Conservation (phyloP, 2,888 invertebrate genomes). For the Catocala sponsa region DNA sequence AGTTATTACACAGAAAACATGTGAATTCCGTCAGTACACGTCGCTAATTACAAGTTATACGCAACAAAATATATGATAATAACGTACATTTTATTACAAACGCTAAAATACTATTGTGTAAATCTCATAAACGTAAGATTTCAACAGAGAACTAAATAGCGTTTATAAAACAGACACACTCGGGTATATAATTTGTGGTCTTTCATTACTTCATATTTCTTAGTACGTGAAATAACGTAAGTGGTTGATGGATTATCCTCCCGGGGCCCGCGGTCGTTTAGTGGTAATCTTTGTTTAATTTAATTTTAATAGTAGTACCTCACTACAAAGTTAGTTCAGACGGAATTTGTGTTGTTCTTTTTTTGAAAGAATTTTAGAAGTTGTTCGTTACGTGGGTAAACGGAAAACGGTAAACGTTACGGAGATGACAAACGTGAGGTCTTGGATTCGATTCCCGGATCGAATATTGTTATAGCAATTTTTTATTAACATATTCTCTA, state of each 20-base stretch:
- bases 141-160: slow-evolving; percentile 51
- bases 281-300: slow-evolving; percentile 79
- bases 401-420: too few species aligned
- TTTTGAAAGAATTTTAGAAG: not conserved
- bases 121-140: slow-evolving; percentile 51
- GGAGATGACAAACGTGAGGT: too few species aligned
- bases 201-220: slow-evolving; percentile 79
- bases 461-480: too few species aligned
- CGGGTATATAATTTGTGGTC: slow-evolving; percentile 63
- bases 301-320: slow-evolving; percentile 77
- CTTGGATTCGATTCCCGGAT: too few species aligned
- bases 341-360: slow-evolving; percentile 29
- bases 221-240: slow-evolving; percentile 57
- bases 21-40: slow-evolving; percentile 16
- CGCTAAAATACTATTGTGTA: slow-evolving; percentile 38
- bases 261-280: slow-evolving; percentile 62
- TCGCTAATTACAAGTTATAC: slow-evolving; percentile 33
- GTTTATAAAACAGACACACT: slow-evolving; percentile 56
- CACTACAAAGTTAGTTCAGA: slow-evolving; percentile 60
- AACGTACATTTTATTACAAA: slow-evolving; percentile 34
- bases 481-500: too few species aligned
- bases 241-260: slow-evolving; percentile 71
- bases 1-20: slow-evolving; percentile 19
- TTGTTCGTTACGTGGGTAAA: too few species aligned
- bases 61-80: slow-evolving; percentile 28